Percentiles rank a stretch among this genome's conserved stretches.
These are phyloP conservation scores for Cavia porcellus DNA, from an alignment of 2,113 vertebrate genomes.

Conservation along the genomic window DNA sequence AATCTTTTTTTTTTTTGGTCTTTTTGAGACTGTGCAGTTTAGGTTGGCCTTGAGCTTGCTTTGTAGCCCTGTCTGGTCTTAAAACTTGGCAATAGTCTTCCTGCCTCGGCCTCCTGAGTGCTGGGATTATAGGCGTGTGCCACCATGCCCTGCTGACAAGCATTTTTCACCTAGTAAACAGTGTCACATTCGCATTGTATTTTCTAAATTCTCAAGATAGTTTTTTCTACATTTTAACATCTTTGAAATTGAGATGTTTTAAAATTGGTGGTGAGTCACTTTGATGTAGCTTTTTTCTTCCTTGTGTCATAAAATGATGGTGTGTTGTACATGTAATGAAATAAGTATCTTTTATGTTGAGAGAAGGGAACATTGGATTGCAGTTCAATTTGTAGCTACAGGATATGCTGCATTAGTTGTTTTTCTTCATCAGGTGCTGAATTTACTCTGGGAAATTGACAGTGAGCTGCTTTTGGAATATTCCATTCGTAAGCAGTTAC, in stretches of 20 bases:
- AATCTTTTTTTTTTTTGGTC: too few species aligned
- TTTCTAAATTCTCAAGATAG: slow-evolving; percentile 59
- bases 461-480: not conserved
- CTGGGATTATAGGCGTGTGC: too few species aligned
- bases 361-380: not conserved
- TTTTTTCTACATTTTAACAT: slow-evolving; percentile 42
- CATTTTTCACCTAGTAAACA: slow-evolving; percentile 66
- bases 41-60: too few species aligned
- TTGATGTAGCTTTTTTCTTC: slow-evolving; percentile 48
- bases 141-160: not conserved
- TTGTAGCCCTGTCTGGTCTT: too few species aligned
- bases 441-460: slow-evolving; percentile 44
- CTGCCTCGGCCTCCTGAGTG: too few species aligned
- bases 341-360: not conserved
- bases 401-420: not conserved
- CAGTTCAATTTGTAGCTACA: slow-evolving; percentile 35
- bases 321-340: not conserved
- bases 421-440: not conserved
- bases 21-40: too few species aligned
- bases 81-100: too few species aligned
- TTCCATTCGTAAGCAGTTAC: slow-evolving; percentile 54
- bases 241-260: slow-evolving; percentile 67
- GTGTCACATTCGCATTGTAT: slow-evolving; percentile 43
- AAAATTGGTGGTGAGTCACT: slow-evolving; percentile 47
- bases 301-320: slow-evolving; percentile 50